These are phyloP conservation scores for Gallinago jamesoni DNA, from an alignment of 2,113 vertebrate species.

Conservation along the genomic window DNA sequence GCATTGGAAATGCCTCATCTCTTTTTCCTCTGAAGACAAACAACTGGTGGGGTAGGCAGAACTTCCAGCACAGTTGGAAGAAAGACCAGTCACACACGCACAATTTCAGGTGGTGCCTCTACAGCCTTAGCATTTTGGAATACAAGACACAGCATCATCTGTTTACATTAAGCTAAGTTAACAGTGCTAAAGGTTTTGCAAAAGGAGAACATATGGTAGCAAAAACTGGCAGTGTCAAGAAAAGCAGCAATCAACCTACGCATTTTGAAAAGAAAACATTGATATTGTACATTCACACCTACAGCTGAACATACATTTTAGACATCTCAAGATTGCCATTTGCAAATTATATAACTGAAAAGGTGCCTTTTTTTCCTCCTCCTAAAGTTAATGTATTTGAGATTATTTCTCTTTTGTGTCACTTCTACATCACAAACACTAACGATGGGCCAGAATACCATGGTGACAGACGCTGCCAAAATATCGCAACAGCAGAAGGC, in stretches of 20 bases:
- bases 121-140: not conserved
- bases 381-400: not conserved
- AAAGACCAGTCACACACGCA: not conserved
- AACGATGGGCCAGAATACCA: not conserved
- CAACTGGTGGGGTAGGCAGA: not conserved
- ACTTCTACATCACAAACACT: not conserved
- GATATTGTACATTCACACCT: conserved; percentile 27
- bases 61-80: not conserved
- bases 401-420: not conserved
- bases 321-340: not conserved
- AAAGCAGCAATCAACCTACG: not conserved
- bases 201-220: conserved; percentile 51
- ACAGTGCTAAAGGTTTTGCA: conserved; percentile 43
- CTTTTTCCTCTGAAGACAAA: not conserved
- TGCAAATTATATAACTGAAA: conserved; percentile 20
- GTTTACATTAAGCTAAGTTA: conserved; percentile 39
- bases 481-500: not conserved
- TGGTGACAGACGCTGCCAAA: not conserved
- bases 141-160: not conserved
- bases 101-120: not conserved
- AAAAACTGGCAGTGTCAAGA: conserved; percentile 15
- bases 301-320: not conserved
- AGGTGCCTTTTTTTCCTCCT: not conserved
- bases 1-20: not conserved
- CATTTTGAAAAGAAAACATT: conserved; percentile 26